Base-by-base conservation (phyloP, 2,888 invertebrate genomes). In the Tachystola acroxantha region DNA sequence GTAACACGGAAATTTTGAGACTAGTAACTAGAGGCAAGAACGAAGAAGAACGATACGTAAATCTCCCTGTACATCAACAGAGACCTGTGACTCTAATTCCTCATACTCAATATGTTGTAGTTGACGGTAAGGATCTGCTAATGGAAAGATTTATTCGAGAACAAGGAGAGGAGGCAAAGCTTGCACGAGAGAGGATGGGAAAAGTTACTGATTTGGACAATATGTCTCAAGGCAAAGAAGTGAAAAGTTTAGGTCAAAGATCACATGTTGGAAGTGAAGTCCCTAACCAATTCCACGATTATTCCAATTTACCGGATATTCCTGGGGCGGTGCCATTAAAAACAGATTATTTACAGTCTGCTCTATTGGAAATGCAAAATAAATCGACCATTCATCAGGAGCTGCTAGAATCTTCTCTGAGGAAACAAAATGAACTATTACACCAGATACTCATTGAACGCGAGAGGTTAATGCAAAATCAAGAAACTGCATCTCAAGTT, bases 61-160 rank as follows among this genome's bases (percentile, higher is more conserved):
- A 91, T 57, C 75, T 90, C 26, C 88, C 89, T 1, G 46, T 78
- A 12, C 76, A 84, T 34, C 84, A 88, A 53, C 79, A 87, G 45
- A 79, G 90, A 47, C 88, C 88, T 19, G 82, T 88, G 1, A 87
- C 91, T 7, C 64, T 90, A 40, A 77, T 88, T 45, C 87, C 89
- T 25, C 89, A 89, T 46, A 89, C 89, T 3, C 91, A 91, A 45
- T 85, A 90, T 28, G 86, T 91, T 30, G 90, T 91, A 55, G 90
- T 92, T 9, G 92, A 93, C 48, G 96, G 95, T 0, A 96, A 96
- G 79, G 94, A 95, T 61, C 91, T 95, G 46, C 78, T 96, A 2
- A 92, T 96, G 90, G 90, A 93, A 51, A 82, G 95, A 36, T 96
- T 95, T 65, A 96, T 96, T 46, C 92, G 95, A 61, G 95, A 96